phyloP scores from a whole-genome alignment of 2,113 vertebrate species.

The Scolopax mira region DNA sequence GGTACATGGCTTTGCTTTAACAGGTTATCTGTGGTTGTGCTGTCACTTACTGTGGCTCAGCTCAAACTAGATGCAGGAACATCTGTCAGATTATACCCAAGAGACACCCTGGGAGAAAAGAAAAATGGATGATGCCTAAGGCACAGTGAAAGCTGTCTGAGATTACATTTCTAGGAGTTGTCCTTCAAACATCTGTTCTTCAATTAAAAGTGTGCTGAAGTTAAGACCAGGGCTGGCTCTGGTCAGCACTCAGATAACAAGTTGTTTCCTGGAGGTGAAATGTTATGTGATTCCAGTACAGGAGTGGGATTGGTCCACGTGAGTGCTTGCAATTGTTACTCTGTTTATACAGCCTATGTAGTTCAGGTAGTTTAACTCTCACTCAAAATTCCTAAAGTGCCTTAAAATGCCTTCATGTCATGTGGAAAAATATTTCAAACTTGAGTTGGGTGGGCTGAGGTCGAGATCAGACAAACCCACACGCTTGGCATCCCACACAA shows the following conservation, averaged over 20 bases:
- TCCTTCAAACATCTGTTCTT: background rate
- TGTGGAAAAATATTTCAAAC: background rate
- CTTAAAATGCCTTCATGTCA: background rate
- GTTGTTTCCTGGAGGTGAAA: background rate
- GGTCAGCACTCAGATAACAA: background rate
- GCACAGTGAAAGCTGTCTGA: background rate
- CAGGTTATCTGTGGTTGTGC: fast-evolving
- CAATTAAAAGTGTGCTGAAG: background rate
- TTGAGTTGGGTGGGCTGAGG: background rate
- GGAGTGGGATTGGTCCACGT: too few relatives aligned
- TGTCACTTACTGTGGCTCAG: background rate
- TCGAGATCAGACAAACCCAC: background rate
- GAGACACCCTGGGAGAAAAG: background rate
- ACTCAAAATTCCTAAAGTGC: background rate
- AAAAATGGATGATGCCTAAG: background rate
- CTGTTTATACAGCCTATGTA: too few relatives aligned
- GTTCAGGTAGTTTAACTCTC: background rate
- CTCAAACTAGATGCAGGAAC: background rate
- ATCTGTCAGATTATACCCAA: background rate
- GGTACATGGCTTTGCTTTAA: background rate
- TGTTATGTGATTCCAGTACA: background rate
- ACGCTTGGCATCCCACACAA: background rate
- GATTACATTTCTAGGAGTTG: background rate
- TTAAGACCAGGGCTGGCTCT: background rate
- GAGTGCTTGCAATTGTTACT: background rate